Percentiles rank a stretch among this genome's conserved stretches.
Evolutionary conservation across 1,140 invertebrate genomes (phyloP).

Genomic region (Oryctes rhinoceros): DNA sequence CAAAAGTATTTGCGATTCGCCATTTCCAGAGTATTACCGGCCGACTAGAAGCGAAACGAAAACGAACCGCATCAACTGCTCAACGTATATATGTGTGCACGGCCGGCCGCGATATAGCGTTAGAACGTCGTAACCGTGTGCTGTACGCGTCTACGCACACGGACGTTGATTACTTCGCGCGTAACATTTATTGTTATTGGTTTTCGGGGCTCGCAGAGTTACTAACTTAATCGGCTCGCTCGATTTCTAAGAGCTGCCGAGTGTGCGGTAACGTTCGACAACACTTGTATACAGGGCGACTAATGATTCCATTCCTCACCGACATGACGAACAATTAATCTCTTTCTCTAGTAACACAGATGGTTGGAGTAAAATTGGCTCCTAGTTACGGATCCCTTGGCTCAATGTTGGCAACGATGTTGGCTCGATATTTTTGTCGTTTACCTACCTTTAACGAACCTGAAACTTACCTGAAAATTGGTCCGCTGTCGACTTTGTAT

Average conservation of each 20-base stretch:
- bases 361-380: too few species aligned
- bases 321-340: too few species aligned
- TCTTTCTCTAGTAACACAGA: too few species aligned
- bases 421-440: too few species aligned
- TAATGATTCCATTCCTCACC: not conserved
- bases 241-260: not conserved
- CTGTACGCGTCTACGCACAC: not conserved
- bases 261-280: not conserved
- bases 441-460: too few species aligned
- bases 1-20: constrained; percentile 32
- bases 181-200: constrained; percentile 37
- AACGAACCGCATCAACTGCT: not conserved
- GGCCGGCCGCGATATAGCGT: not conserved
- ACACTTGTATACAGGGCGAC: not conserved
- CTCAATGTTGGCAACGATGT: too few species aligned
- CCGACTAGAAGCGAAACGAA: not conserved
- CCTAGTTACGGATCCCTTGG: too few species aligned
- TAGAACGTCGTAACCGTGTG: not conserved
- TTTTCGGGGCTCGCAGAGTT: not conserved
- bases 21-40: constrained; percentile 16
- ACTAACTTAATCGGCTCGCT: constrained; percentile 21
- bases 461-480: too few species aligned
- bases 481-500: too few species aligned
- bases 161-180: constrained; percentile 27
- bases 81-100: not conserved